Percentiles rank a stretch among this genome's conserved stretches.
Conservation (phyloP, 2,888 invertebrate genomes). For the Folsomia candida region DNA sequence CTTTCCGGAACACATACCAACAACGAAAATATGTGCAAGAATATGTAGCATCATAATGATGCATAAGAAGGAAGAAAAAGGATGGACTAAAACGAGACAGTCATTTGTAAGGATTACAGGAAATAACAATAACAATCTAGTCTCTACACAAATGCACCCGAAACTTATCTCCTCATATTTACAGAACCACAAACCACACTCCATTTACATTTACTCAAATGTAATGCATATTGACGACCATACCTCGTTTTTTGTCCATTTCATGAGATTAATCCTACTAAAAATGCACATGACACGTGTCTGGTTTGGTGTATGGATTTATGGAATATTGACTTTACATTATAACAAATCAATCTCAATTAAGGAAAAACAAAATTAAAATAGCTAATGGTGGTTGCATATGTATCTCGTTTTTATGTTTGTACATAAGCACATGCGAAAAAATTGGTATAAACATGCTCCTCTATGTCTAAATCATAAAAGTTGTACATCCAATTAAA, state of each 20-base stretch:
- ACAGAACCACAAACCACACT: not conserved
- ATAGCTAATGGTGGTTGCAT: no score
- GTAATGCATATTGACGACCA: no score
- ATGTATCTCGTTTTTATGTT: not conserved
- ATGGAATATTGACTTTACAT: not conserved
- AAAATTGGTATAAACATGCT: no score
- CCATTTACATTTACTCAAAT: not conserved
- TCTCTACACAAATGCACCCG: constrained; percentile 9
- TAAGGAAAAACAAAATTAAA: not conserved
- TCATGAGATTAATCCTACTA: no score
- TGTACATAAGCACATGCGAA: not conserved
- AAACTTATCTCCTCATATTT: not conserved
- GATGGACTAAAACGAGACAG: constrained; percentile 1
- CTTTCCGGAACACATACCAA: no score
- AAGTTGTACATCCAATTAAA: not conserved
- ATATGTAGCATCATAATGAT: no score
- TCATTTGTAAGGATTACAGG: constrained; percentile 28
- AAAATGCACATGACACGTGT: not conserved
- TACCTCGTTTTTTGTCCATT: no score
- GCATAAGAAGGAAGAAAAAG: constrained; percentile 3
- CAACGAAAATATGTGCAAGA: no score
- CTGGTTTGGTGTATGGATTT: not conserved
- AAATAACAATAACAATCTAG: constrained; percentile 28
- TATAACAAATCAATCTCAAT: not conserved
- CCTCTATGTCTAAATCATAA: no score